Evolutionary conservation across 2,888 invertebrate genomes (phyloP).

Genomic region (Drosophila anomalata): DNA sequence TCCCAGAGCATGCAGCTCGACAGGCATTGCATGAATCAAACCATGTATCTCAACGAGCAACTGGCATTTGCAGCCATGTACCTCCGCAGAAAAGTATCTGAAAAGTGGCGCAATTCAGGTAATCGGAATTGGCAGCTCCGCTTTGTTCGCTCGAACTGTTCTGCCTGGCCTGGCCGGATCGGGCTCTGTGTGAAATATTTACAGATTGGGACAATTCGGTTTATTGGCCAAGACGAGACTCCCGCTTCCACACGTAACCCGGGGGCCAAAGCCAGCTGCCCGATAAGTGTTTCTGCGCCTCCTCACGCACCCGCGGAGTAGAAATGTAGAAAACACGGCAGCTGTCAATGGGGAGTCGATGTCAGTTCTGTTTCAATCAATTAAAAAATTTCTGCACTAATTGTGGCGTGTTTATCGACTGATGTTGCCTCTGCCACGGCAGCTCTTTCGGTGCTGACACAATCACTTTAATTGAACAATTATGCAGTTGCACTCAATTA

Average conservation of each 20-base stretch:
- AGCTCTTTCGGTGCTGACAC: slow-evolving; percentile 31
- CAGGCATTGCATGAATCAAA: slow-evolving; percentile 30
- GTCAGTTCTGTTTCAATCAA: slow-evolving; percentile 56
- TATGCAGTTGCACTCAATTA: slow-evolving; percentile 73
- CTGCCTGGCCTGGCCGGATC: not conserved
- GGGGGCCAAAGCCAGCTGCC: slow-evolving; percentile 9
- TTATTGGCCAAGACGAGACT: slow-evolving; percentile 22
- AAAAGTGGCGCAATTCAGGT: slow-evolving; percentile 34
- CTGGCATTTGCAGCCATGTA: slow-evolving; percentile 29
- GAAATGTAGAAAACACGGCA: not conserved
- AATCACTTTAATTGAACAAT: slow-evolving; percentile 74
- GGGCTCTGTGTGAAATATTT: slow-evolving; percentile 22
- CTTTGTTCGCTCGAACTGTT: slow-evolving; percentile 28
- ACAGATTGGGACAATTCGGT: slow-evolving; percentile 32
- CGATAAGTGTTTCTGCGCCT: slow-evolving; percentile 50
- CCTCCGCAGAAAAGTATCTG: slow-evolving; percentile 32
- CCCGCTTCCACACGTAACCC: slow-evolving; percentile 25
- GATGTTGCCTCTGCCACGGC: slow-evolving; percentile 4
- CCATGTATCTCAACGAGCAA: slow-evolving; percentile 29
- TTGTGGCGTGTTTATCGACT: slow-evolving; percentile 61
- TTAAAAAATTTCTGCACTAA: slow-evolving; percentile 67
- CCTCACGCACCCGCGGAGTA: slow-evolving; percentile 45
- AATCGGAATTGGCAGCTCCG: slow-evolving; percentile 33
- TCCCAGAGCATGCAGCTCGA: slow-evolving; percentile 21
- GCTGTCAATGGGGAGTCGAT: slow-evolving; percentile 35